These are phyloP conservation scores for Speoplatyrhinus poulsoni DNA, from an alignment of 2,113 vertebrate genomes.

Conservation along the genomic window DNA sequence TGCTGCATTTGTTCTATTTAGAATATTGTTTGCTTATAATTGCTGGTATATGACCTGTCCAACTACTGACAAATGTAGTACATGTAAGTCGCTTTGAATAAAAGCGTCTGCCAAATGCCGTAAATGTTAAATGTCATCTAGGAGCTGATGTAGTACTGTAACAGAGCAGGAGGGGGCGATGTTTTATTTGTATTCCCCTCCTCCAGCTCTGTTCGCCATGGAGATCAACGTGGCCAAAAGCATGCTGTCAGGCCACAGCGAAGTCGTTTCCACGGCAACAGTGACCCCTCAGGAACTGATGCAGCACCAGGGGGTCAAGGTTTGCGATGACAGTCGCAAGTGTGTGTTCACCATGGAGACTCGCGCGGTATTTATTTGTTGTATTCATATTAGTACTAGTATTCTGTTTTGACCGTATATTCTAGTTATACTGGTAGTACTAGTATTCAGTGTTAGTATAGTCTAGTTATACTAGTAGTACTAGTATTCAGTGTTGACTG, in stretches of 20 bases:
- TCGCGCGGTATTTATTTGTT: constrained; percentile 30
- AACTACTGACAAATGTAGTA: too few relatives aligned
- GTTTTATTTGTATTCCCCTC: background rate
- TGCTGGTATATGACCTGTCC: too few relatives aligned
- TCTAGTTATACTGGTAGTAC: too few relatives aligned
- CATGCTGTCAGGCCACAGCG: constrained; percentile 81
- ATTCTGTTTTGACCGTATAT: too few relatives aligned
- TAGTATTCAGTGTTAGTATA: too few relatives aligned
- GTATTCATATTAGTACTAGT: background rate
- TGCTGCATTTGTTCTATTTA: too few relatives aligned
- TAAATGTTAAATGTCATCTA: too few relatives aligned
- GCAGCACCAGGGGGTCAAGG: constrained; percentile 79
- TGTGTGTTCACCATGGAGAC: constrained; percentile 78
- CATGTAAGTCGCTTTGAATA: accelerated
- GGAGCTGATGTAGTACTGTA: too few relatives aligned
- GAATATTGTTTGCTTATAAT: too few relatives aligned
- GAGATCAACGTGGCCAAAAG: constrained; percentile 86
- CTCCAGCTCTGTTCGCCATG: constrained; percentile 68
- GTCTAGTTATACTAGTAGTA: too few relatives aligned
- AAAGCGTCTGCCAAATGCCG: too few relatives aligned
- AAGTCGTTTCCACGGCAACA: constrained; percentile 82
- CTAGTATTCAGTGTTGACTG: too few relatives aligned
- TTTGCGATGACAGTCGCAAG: constrained; percentile 84
- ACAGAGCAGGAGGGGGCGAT: background rate
- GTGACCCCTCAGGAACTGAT: constrained; percentile 78